Base-by-base conservation (phyloP, 2,797 vertebrate genomes). In the Trachops cirrhosus region DNA sequence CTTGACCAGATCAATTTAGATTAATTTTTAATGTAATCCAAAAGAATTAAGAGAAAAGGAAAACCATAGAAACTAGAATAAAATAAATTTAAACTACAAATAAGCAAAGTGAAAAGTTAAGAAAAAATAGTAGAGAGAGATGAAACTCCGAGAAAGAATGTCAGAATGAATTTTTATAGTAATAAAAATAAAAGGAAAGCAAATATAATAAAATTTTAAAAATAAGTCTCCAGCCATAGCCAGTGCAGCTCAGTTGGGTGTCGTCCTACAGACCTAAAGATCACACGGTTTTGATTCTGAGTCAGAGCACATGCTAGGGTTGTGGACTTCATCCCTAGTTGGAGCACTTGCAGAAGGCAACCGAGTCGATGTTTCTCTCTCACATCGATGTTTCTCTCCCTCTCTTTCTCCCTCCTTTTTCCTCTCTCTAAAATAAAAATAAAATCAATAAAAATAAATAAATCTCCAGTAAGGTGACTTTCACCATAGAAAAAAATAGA, bases 11-110 rank as follows among this genome's bases (percentile, higher is more conserved):
- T 80, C 8, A 86, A 89, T 29, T 74, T 94, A 77, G 12, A 39
- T 89, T 73, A 89, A 64, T 96, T 89, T 93, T 32, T 86, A 52
- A 70, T 46, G 11, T 90, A 91, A 93, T 87, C 52, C 44, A 91
- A 44, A 34, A 86, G 18, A 71, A 50, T 84, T 86, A 83, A 94
- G 87, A 68, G 39, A 24, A 86, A 52, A 80, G 21, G 19, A 86
- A 67, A 92, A 84, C 78, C 48, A 70, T 12, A 50, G 39, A 78
- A 84, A 34, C 75, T 26, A n/a, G 32, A 89, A 59, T 89, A 57
- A 90, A 67, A 37, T 89, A 37, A 79, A 8, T 59, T 62, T 92
- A 64, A 95, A 39, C 7, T 89, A 29, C 54, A 39, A 95, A 70
- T 54, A 75, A 70, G 10, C 62, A 85, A 68, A 74, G 6, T 22